Conservation (phyloP, 2,888 invertebrate genomes). For the Mythimna lalbum region DNA sequence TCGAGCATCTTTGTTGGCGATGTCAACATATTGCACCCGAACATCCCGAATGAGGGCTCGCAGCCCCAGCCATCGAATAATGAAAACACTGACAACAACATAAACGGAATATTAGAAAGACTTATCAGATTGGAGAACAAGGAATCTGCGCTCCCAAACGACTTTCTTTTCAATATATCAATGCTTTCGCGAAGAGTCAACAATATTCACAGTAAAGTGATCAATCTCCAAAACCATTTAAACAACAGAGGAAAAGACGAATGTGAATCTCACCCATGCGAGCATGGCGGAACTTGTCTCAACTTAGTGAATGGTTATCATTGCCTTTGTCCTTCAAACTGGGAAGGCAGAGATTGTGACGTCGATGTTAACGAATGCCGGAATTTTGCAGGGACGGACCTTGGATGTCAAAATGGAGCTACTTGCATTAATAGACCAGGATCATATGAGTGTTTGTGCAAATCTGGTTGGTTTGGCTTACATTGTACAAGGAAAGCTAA, state of each 20-base stretch:
- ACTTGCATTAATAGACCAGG: slow-evolving; percentile 95
- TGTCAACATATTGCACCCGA: slow-evolving; percentile 90
- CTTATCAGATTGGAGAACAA: slow-evolving; percentile 77
- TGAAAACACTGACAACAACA: slow-evolving; percentile 62
- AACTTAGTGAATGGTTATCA: slow-evolving; percentile 93
- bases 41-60: slow-evolving; percentile 71
- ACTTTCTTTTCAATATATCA: slow-evolving; percentile 72
- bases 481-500: slow-evolving; percentile 94
- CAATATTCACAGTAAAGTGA: slow-evolving; percentile 81
- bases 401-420: slow-evolving; percentile 98
- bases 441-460: slow-evolving; percentile 95
- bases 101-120: slow-evolving; percentile 73
- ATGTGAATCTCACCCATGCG: slow-evolving; percentile 94
- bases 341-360: slow-evolving; percentile 93
- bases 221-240: slow-evolving; percentile 83
- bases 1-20: slow-evolving; percentile 93
- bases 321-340: slow-evolving; percentile 94
- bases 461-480: slow-evolving; percentile 94
- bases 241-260: slow-evolving; percentile 89
- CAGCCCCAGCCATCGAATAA: slow-evolving; percentile 47
- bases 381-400: slow-evolving; percentile 94
- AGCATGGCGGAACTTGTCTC: slow-evolving; percentile 95
- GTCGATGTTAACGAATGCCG: slow-evolving; percentile 97
- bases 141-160: slow-evolving; percentile 58
- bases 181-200: slow-evolving; percentile 74